phyloP scores from a whole-genome alignment of 2,113 vertebrate genomes.

The Pitta sordida region DNA sequence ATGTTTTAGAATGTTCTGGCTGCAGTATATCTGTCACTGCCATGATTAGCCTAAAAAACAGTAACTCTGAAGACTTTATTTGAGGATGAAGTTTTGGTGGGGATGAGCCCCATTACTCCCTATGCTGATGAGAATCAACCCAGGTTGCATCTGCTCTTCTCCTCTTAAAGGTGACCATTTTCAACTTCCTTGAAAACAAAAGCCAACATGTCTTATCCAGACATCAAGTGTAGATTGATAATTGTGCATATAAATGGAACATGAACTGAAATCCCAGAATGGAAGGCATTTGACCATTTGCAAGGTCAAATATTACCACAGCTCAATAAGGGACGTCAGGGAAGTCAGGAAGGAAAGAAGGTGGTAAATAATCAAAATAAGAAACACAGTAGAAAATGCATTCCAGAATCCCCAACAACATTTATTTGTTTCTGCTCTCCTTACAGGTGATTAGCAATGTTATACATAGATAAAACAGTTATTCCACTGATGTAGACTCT shows the following conservation, averaged over 20 bases:
- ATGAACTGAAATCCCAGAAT: background rate
- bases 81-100: background rate
- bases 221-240: background rate
- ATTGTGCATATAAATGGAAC: background rate
- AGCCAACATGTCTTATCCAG: background rate
- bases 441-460: background rate
- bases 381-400: background rate
- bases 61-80: background rate
- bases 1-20: accelerated
- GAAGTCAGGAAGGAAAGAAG: background rate
- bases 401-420: background rate
- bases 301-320: background rate
- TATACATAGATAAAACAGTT: background rate
- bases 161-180: background rate
- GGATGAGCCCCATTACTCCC: background rate
- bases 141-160: background rate
- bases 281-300: background rate
- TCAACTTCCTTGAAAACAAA: background rate
- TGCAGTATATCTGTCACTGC: background rate
- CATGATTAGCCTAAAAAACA: background rate
- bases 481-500: background rate
- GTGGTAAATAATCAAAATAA: background rate
- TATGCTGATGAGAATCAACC: accelerated
- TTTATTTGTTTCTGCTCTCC: background rate
- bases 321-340: background rate